These are phyloP conservation scores for Lithophane ornitopus DNA, from an alignment of 2,888 invertebrate genomes.

Conservation along the genomic window DNA sequence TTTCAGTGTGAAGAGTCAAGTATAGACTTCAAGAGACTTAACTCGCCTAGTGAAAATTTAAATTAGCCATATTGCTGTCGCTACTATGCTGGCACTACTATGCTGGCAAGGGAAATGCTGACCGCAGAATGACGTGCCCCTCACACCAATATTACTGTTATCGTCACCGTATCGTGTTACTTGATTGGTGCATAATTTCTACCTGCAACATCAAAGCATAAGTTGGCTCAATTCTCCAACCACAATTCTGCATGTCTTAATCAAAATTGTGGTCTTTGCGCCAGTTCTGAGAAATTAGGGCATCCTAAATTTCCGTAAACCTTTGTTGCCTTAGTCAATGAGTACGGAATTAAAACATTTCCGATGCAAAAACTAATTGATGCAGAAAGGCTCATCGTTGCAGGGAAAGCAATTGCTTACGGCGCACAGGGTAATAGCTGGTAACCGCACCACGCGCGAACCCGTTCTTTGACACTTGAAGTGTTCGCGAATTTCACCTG, in stretches of 20 bases:
- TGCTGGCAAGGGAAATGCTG: not conserved
- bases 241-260: constrained; percentile 37
- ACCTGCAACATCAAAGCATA: constrained; percentile 25
- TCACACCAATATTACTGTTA: not conserved
- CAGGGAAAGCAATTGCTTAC: constrained; percentile 80
- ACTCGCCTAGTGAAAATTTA: not conserved
- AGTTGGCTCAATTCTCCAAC: constrained; percentile 7
- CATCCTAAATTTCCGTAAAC: constrained; percentile 48
- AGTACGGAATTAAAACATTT: constrained; percentile 61
- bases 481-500: constrained; percentile 77
- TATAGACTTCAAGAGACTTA: not conserved
- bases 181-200: constrained; percentile 25
- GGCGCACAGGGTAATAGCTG: constrained; percentile 77
- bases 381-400: constrained; percentile 71
- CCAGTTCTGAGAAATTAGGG: constrained; percentile 43
- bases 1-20: not conserved
- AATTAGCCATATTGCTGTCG: too few species aligned
- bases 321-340: constrained; percentile 39
- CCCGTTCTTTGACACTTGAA: constrained; percentile 84
- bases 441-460: constrained; percentile 79
- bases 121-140: not conserved
- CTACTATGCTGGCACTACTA: not conserved
- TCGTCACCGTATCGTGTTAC: constrained; percentile 1
- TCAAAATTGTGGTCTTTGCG: constrained; percentile 45
- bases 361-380: constrained; percentile 77